These are phyloP conservation scores for Gymnodraco acuticeps DNA, from an alignment of 2,797 vertebrate species.

Conservation along the genomic window DNA sequence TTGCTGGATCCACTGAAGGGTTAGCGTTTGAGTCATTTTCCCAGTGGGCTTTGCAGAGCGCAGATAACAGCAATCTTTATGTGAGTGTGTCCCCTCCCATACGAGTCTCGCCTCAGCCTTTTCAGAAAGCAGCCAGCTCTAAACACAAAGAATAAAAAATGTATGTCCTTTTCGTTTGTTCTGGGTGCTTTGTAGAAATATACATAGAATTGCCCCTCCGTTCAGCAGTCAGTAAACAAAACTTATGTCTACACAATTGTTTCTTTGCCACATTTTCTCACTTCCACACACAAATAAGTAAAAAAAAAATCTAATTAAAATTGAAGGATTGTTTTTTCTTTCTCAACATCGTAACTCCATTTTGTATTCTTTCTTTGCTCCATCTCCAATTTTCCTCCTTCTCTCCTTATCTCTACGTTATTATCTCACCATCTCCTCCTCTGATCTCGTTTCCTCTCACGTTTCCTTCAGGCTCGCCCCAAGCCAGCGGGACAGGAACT, in stretches of 20 bases:
- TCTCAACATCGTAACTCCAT: slow-evolving; percentile 13
- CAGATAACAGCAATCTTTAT: slow-evolving; percentile 57
- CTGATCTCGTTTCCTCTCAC: slow-evolving; percentile 30
- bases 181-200: slow-evolving; percentile 39
- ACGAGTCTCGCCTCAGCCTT: slow-evolving; percentile 30
- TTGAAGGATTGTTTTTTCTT: slow-evolving; percentile 37
- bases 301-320: slow-evolving; percentile 8
- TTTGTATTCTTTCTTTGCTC: slow-evolving; percentile 24
- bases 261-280: slow-evolving; percentile 48
- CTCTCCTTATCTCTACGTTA: background rate
- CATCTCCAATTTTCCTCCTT: slow-evolving; percentile 33
- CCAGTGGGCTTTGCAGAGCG: slow-evolving; percentile 45
- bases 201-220: slow-evolving; percentile 20
- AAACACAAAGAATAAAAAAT: slow-evolving; percentile 61
- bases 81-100: slow-evolving; percentile 33
- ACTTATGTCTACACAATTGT: slow-evolving; percentile 41
- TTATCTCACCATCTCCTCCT: slow-evolving; percentile 21
- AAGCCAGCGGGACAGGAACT: slow-evolving; percentile 95
- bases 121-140: slow-evolving; percentile 21
- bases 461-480: slow-evolving; percentile 88
- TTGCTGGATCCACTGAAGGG: slow-evolving; percentile 33
- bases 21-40: slow-evolving; percentile 51
- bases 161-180: slow-evolving; percentile 63
- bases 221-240: slow-evolving; percentile 47
- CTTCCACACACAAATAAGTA: slow-evolving; percentile 32